These are phyloP conservation scores for Chondrosia reniformis DNA, from an alignment of 37 sponge, comb jelly and placozoan species.

Conservation along the genomic window DNA sequence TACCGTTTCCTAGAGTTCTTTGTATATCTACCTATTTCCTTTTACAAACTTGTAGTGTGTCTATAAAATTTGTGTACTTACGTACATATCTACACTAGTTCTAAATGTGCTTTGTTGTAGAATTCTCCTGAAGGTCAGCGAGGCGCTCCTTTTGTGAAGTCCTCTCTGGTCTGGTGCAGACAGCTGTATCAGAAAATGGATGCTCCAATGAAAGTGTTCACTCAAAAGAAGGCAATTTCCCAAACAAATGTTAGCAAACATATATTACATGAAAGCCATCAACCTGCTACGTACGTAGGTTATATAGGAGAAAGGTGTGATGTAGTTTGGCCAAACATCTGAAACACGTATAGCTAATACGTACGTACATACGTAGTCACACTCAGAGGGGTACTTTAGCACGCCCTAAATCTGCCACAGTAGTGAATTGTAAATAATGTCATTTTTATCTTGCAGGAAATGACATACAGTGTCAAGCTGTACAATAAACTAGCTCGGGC, in stretches of 20 bases:
- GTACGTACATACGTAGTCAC: neutral
- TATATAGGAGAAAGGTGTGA: too few species aligned
- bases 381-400: neutral
- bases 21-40: too few species aligned
- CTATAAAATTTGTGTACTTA: neutral
- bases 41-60: too few species aligned
- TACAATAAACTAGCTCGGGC: slow-evolving; percentile 78
- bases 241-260: slow-evolving; percentile 68
- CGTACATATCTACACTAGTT: neutral
- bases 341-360: neutral
- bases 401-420: neutral
- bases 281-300: too few species aligned
- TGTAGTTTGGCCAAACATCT: too few species aligned
- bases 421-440: neutral
- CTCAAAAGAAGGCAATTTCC: slow-evolving; percentile 46
- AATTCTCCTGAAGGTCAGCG: slow-evolving; percentile 44
- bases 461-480: slow-evolving; percentile 54
- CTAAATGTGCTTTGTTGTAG: slow-evolving; percentile 13
- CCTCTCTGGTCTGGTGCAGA: slow-evolving; percentile 72
- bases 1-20: too few species aligned
- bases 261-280: too few species aligned
- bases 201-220: slow-evolving; percentile 82
- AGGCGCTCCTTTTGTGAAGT: slow-evolving; percentile 52
- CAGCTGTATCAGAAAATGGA: slow-evolving; percentile 64
- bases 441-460: slow-evolving; percentile 42